Evolutionary conservation across 2,113 vertebrate species (phyloP), one percentile per base, ranked within the genome.

Genomic region (Rhodinocichla rosea): DNA sequence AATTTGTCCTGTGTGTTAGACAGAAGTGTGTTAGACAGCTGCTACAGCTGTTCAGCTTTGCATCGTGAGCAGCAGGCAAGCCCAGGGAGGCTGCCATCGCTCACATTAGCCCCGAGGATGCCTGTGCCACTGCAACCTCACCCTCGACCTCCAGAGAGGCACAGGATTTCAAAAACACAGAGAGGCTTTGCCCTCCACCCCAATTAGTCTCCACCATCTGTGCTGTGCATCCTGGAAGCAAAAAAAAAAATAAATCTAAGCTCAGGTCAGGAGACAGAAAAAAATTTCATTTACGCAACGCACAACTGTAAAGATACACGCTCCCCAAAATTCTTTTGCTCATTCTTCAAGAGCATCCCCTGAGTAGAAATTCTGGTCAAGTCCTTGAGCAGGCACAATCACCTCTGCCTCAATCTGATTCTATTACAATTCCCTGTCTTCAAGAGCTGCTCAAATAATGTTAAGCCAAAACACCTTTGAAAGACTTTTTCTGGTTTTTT

Each of bases 201-300:
- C 74, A 91, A 69, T 92, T 96, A 94, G 81, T 60, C n/a, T 76
- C 57, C 49, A 92, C 81, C 83, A 87, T 91, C 83, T 92, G 95
- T 59, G 52, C 80, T 68, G 18, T 14, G 47, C 7, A 2, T 57
- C 37, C 74, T 57, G 49, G 44, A 87, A 89, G 27, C 40, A 56
- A 49, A 44, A 39, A 69, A 39, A 69, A 47, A 16, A 4, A 1
- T 22, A 76, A 26, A 62, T 33, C 53, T 45, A 28, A 89, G 49
- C 32, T 81, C n/a, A 32, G 15, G 33, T 32, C 11, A 24, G 63
- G 50, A 79, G 50, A 80, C 0, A 13, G 47, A 64, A 89, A 85
- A 75, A 65, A 49, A 0, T 1, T 23, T 56, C 18, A 59, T 9
- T 76, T 14, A 7, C 9, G 5, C 37, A 65, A 68, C 2, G 16